A percentile compares a stretch with the other conserved stretches of the same genome.
These are phyloP conservation scores for Panopea generosa DNA, from an alignment of 2,888 invertebrate genomes.

Conservation along the genomic window DNA sequence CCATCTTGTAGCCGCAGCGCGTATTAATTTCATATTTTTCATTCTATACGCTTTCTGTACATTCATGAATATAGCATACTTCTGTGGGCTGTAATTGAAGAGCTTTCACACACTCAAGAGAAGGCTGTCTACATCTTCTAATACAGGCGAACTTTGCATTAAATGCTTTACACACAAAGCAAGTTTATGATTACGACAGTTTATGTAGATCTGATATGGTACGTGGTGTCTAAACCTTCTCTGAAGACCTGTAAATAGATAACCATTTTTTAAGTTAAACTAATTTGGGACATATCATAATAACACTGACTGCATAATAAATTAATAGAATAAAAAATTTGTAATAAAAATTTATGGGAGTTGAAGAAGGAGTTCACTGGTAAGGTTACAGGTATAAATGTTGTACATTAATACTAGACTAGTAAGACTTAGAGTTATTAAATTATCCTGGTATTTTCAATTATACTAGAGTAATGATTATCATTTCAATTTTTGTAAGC, in stretches of 20 bases:
- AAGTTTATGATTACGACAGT: constrained; percentile 27
- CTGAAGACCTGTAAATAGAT: constrained; percentile 15
- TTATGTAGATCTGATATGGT: constrained; percentile 24
- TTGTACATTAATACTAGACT: too few relatives aligned
- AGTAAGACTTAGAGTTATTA: too few relatives aligned
- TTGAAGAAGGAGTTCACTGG: too few relatives aligned
- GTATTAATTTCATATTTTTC: constrained; percentile 2
- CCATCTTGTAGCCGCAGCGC: constrained; percentile 29
- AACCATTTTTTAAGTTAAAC: neutral
- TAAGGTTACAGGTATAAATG: too few relatives aligned
- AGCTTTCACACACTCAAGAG: constrained; percentile 9
- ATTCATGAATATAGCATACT: constrained; percentile 17
- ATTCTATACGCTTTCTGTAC: constrained; percentile 9
- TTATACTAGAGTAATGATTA: too few relatives aligned
- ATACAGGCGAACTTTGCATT: constrained; percentile 13
- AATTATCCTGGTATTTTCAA: too few relatives aligned
- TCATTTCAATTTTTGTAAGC: too few relatives aligned
- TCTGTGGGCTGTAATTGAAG: constrained; percentile 32
- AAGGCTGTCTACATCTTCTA: constrained; percentile 3
- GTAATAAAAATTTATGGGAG: too few relatives aligned
- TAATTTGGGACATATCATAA: neutral
- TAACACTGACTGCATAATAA: neutral
- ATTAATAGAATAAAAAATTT: neutral
- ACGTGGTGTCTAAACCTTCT: constrained; percentile 18
- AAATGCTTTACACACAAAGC: constrained; percentile 30